Conservation (phyloP, 2,113 vertebrate genomes). For the Caranx melampygus region DNA sequence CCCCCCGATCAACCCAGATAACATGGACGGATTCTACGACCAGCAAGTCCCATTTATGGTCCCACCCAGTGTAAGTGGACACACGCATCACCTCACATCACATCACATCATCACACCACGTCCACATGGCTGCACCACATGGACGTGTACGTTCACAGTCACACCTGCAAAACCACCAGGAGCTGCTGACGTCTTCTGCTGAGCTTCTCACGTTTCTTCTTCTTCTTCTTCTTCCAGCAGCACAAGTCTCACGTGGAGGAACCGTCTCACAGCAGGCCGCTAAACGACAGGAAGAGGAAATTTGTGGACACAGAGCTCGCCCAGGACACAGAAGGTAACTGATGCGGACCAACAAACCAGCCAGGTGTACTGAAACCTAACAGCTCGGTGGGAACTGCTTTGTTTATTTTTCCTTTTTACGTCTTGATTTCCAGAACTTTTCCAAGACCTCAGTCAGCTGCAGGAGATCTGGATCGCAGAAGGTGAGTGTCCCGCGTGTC, state of each 20-base stretch:
- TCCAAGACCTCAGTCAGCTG: constrained; percentile 97
- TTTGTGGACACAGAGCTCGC: constrained; percentile 94
- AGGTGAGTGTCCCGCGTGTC: constrained; percentile 75
- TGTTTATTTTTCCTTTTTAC: background rate
- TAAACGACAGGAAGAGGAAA: constrained; percentile 92
- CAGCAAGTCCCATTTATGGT: constrained; percentile 97
- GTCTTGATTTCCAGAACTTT: constrained; percentile 88
- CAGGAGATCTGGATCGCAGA: constrained; percentile 99
- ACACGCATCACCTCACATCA: background rate
- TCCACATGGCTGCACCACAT: background rate
- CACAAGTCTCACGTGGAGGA: constrained; percentile 87
- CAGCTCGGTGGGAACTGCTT: no score
- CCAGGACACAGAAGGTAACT: constrained; percentile 95
- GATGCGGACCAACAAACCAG: no score
- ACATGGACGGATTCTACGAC: constrained; percentile 98
- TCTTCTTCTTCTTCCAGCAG: constrained; percentile 37
- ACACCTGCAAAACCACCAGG: background rate
- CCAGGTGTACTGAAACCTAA: background rate
- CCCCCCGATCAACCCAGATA: constrained; percentile 65
- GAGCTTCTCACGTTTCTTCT: background rate
- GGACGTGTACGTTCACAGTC: background rate
- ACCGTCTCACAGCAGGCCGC: constrained; percentile 79
- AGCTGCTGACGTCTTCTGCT: background rate
- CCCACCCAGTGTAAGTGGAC: constrained; percentile 89
- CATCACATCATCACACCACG: background rate